Evolutionary conservation across 2,797 vertebrate genomes (phyloP).

Genomic region (Lerista edwardsae): DNA sequence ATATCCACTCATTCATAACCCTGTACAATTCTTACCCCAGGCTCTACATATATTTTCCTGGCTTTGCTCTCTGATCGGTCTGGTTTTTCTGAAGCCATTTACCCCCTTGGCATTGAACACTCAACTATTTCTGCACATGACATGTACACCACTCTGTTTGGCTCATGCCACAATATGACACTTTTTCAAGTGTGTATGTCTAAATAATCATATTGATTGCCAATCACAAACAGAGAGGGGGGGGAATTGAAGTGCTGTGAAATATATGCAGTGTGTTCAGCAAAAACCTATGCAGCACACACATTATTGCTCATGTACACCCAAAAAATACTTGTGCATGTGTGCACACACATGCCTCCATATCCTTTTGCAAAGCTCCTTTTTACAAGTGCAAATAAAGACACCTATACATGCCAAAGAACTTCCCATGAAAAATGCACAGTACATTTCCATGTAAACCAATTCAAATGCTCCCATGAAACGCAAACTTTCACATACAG

Average conservation of each 20-base stretch:
- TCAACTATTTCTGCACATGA: background rate
- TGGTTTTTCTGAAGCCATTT: background rate
- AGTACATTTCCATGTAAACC: constrained; percentile 11
- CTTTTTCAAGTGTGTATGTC: background rate
- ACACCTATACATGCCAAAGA: background rate
- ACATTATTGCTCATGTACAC: background rate
- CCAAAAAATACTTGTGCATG: background rate
- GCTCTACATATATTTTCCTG: background rate
- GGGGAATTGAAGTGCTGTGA: background rate
- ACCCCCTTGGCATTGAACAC: background rate
- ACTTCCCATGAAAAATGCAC: background rate
- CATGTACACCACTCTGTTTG: background rate
- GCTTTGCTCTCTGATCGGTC: background rate
- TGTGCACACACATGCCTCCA: background rate
- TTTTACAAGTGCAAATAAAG: constrained; percentile 8
- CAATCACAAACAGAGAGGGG: no score
- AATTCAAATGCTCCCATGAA: background rate
- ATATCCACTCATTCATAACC: background rate
- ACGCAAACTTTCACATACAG: background rate
- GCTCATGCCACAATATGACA: background rate
- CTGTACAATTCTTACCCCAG: background rate
- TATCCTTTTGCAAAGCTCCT: background rate
- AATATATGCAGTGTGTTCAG: background rate
- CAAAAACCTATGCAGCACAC: background rate
- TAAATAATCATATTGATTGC: background rate